These are phyloP conservation scores for Cloeon dipterum DNA, from an alignment of 2,888 invertebrate species.

Conservation along the genomic window DNA sequence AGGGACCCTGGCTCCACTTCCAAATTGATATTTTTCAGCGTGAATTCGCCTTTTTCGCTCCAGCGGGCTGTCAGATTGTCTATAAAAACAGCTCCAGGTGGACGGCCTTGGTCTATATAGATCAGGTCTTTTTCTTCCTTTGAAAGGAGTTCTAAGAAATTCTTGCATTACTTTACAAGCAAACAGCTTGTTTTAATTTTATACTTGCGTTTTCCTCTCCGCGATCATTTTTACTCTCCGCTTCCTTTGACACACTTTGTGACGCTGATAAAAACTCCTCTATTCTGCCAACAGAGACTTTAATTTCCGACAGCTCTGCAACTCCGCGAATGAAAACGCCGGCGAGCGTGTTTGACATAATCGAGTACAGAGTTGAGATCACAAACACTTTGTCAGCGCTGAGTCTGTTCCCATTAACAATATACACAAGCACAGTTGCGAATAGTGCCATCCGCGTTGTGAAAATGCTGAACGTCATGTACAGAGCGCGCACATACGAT, in stretches of 20 bases:
- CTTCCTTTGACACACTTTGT: no score
- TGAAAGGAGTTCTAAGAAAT: no score
- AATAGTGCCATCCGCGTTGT: conserved; percentile 14
- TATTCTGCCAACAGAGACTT: conserved; percentile 25
- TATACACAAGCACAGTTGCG: conserved; percentile 9
- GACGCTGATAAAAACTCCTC: conserved; percentile 1
- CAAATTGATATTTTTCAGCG: conserved; percentile 39
- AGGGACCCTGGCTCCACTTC: conserved; percentile 27
- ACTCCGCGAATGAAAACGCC: conserved; percentile 36
- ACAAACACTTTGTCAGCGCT: conserved; percentile 27
- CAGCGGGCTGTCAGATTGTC: conserved; percentile 10
- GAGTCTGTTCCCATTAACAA: conserved; percentile 8
- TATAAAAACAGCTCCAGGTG: no score
- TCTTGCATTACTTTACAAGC: no score
- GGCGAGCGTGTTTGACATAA: conserved; percentile 29
- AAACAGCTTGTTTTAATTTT: no score
- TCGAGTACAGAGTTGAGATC: conserved; percentile 27
- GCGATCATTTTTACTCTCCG: no score
- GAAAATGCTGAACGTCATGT: conserved; percentile 21
- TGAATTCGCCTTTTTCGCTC: conserved; percentile 19
- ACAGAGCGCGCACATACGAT: conserved; percentile 17
- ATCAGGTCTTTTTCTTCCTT: no score
- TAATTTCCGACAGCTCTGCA: conserved; percentile 33
- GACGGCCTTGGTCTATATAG: no score
- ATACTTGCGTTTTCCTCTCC: no score